Evolutionary conservation across 2,113 vertebrate genomes (phyloP).

Genomic region (Edolisoma coerulescens): DNA sequence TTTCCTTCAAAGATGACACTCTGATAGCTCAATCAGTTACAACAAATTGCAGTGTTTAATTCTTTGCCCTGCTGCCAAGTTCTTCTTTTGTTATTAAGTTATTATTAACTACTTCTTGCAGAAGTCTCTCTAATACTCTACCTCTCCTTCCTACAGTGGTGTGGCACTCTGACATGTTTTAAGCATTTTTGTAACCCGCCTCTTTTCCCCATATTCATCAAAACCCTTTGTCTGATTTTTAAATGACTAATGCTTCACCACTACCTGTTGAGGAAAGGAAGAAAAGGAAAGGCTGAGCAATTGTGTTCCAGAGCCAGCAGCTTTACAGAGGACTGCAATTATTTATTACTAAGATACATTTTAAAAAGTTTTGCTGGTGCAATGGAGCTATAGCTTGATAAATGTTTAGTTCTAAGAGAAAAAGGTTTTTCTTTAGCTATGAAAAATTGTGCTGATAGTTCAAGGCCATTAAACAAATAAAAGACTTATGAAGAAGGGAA

Average conservation of each 20-base stretch:
- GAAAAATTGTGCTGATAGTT: background rate
- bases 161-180: background rate
- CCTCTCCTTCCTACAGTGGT: background rate
- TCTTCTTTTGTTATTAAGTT: background rate
- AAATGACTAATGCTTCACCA: constrained; percentile 27
- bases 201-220: background rate
- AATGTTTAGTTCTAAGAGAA: background rate
- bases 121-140: background rate
- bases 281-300: background rate
- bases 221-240: constrained; percentile 4
- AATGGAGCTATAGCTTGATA: background rate
- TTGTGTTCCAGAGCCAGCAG: constrained; percentile 12
- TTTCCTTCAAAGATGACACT: background rate
- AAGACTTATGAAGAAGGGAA: background rate
- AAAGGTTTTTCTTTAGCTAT: background rate
- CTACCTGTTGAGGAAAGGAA: constrained; percentile 20
- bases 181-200: background rate
- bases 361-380: background rate
- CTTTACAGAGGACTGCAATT: background rate
- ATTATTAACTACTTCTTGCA: background rate
- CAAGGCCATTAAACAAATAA: background rate
- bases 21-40: background rate
- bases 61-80: background rate
- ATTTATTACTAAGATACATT: constrained; percentile 21
- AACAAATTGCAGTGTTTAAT: background rate